Evolutionary conservation across 2,888 invertebrate species (phyloP).

Genomic region (Diarsia mendica): DNA sequence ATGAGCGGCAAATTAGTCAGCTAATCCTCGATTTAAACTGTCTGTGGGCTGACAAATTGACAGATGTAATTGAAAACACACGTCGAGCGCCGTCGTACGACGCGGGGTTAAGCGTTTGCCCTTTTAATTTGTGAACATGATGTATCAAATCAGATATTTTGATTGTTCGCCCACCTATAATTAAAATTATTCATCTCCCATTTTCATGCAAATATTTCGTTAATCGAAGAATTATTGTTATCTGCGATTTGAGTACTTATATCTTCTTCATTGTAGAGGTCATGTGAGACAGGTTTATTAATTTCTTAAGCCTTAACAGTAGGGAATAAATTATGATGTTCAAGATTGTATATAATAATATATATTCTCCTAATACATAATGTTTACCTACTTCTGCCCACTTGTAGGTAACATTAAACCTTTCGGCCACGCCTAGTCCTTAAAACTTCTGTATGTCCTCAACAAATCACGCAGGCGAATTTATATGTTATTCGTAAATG

Average conservation of each 20-base stretch:
- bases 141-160: slow-evolving; percentile 54
- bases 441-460: slow-evolving; percentile 36
- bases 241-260: slow-evolving; percentile 6
- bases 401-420: slow-evolving; percentile 51
- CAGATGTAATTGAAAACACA: slow-evolving; percentile 64
- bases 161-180: slow-evolving; percentile 56
- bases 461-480: slow-evolving; percentile 40
- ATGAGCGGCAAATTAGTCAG: slow-evolving; percentile 61
- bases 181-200: slow-evolving; percentile 33
- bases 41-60: slow-evolving; percentile 60
- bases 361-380: slow-evolving; percentile 52
- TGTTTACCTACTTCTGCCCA: slow-evolving; percentile 52
- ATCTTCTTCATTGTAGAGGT: slow-evolving; percentile 31
- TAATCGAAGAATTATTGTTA: slow-evolving; percentile 21
- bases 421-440: slow-evolving; percentile 53
- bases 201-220: slow-evolving; percentile 34
- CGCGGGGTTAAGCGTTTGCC: slow-evolving; percentile 38
- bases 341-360: slow-evolving; percentile 50
- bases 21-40: slow-evolving; percentile 59
- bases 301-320: slow-evolving; percentile 33
- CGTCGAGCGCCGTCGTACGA: slow-evolving; percentile 24
- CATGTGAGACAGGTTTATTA: slow-evolving; percentile 49
- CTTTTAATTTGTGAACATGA: slow-evolving; percentile 40
- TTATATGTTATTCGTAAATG: slow-evolving; percentile 17
- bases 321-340: slow-evolving; percentile 50